A percentile compares a stretch with the other conserved stretches of the same genome.
Conservation (phyloP, 2,797 vertebrate species). For the Parotocinclus haroldoi region DNA sequence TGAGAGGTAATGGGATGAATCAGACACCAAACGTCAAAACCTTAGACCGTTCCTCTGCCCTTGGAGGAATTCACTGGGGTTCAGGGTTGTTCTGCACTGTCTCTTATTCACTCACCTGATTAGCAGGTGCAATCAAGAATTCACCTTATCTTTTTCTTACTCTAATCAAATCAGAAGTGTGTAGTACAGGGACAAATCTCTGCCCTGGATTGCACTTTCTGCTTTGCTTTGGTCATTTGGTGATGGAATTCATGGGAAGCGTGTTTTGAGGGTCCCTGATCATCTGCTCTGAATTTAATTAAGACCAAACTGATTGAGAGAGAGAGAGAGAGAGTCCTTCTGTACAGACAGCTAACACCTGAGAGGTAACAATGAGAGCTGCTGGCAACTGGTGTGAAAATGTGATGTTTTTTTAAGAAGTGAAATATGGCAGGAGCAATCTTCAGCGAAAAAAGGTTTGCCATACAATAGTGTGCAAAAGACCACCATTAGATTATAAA, state of each 20-base stretch:
- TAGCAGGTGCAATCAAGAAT: constrained; percentile 36
- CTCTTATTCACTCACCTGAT: constrained; percentile 3
- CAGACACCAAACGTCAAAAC: too few relatives aligned
- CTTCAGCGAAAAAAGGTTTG: too few relatives aligned
- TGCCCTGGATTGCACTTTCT: constrained; percentile 36
- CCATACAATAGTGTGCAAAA: too few relatives aligned
- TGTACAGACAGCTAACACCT: neutral
- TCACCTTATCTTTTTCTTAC: neutral
- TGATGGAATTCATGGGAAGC: too few relatives aligned
- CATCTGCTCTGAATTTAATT: constrained; percentile 4
- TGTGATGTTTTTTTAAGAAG: too few relatives aligned
- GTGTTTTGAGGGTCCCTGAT: neutral
- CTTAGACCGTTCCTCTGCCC: neutral
- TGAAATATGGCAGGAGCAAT: too few relatives aligned
- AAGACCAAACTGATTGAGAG: neutral
- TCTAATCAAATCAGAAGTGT: constrained; percentile 25
- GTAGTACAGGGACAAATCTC: constrained; percentile 1
- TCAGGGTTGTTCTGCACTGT: constrained; percentile 6
- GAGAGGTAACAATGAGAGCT: neutral
- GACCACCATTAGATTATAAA: too few relatives aligned
- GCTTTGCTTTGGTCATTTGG: neutral
- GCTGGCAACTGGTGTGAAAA: too few relatives aligned
- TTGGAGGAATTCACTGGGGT: constrained; percentile 2
- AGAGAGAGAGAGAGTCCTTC: neutral
- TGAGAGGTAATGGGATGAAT: too few relatives aligned